Evolutionary conservation across 1,140 invertebrate genomes (phyloP), one percentile per base, ranked within the genome.

Genomic region (Nymphalis io): DNA sequence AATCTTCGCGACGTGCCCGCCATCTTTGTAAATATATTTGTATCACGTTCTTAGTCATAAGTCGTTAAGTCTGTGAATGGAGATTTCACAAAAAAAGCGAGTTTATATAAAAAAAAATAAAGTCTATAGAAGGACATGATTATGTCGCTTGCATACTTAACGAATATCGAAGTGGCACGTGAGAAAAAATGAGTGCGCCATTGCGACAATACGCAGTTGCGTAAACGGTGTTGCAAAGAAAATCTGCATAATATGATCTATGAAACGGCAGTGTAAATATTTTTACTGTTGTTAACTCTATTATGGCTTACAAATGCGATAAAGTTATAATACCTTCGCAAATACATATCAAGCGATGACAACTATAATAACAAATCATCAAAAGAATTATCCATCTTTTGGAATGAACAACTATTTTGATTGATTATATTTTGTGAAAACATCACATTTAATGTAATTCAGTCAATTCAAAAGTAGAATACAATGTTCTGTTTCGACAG

Each of bases 21-120:
- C 81, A 80, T 83, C 80, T 87, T 78, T 75, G 73, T 79, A 82
- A 81, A 82, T 82, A 76, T 85, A 88, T 87, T 85, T 84, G 61
- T 77, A 84, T 88, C 87, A 89, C 89, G 89, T 91, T 74, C 75
- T 82, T 80, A 81, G 75, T 86, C 83, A 85, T 88, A 87, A 84
- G 84, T 85, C 80, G 84, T 87, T 85, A 88, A 81, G 73, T 80
- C 74, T 76, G 58, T 75, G 72, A 83, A 82, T 76, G 76, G 78
- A 78, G 76, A 80, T 89, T 87, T 87, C 80, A 84, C 76, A 88
- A 88, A 85, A 60, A 87, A 84, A 83, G 75, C 72, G 75, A 73
- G 72, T 70, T 69, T 81, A 73, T 72, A 73, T n/a, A 74, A 75
- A 75, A 76, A 87, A 86, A 83, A 77, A 82, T 76, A 77, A 68